These are phyloP conservation scores for Euzetes globulus DNA, from an alignment of 2,888 invertebrate species.

Conservation along the genomic window DNA sequence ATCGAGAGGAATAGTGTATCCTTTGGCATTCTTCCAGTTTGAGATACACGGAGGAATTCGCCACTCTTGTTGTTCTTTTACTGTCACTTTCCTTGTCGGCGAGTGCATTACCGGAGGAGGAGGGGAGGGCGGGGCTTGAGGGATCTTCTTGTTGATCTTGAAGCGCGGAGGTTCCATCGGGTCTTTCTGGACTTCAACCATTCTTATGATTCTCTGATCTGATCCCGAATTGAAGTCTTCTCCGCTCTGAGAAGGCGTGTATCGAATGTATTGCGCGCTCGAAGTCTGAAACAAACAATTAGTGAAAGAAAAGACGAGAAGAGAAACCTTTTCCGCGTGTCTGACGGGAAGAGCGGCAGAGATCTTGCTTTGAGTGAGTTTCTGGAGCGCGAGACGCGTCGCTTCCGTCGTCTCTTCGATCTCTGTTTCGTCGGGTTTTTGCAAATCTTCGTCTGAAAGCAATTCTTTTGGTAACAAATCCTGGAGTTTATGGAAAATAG, in stretches of 20 bases:
- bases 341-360: conserved; percentile 94
- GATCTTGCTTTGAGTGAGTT: conserved; percentile 78
- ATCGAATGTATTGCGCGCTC: conserved; percentile 85
- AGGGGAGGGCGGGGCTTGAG: conserved; percentile 94
- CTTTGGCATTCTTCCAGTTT: conserved; percentile 99
- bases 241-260: conserved; percentile 96
- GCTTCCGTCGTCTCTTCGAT: conserved; percentile 80
- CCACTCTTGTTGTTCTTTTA: conserved; percentile 99
- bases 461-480: conserved; percentile 88
- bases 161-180: conserved; percentile 99
- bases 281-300: no score
- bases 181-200: conserved; percentile 87
- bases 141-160: conserved; percentile 95
- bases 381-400: conserved; percentile 78
- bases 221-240: conserved; percentile 89
- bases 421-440: conserved; percentile 77
- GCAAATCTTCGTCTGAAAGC: conserved; percentile 74
- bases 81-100: conserved; percentile 91
- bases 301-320: no score
- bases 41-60: conserved; percentile 98
- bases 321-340: conserved; percentile 69
- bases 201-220: conserved; percentile 92
- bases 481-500: conserved; percentile 85
- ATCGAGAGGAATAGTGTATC: conserved; percentile 91
- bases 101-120: conserved; percentile 98